phyloP scores from a whole-genome alignment of 2,888 invertebrate genomes.

The Rhaphigaster nebulosa region DNA sequence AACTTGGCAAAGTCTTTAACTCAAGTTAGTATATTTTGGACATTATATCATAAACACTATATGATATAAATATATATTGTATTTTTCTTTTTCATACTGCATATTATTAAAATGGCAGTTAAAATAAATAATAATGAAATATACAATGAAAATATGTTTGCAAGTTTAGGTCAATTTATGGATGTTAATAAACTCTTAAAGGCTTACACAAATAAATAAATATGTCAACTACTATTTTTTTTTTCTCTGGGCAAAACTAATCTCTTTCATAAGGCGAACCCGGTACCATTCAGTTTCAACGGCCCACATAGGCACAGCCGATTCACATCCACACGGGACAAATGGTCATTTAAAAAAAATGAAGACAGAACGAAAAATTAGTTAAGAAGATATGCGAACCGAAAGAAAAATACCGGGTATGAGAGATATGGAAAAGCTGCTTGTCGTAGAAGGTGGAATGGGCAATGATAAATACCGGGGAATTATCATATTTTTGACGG shows the following conservation, averaged over 20 bases:
- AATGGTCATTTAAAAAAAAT: background rate
- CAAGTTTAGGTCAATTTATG: too few species aligned
- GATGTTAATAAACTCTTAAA: background rate
- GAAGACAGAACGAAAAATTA: slow-evolving; percentile 8
- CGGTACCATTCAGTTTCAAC: background rate
- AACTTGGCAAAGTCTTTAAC: too few species aligned
- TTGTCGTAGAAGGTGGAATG: slow-evolving; percentile 11
- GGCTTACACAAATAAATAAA: background rate
- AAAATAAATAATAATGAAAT: too few species aligned
- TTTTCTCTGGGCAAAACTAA: background rate
- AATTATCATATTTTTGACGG: slow-evolving; percentile 56
- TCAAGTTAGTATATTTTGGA: too few species aligned
- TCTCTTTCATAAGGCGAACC: background rate
- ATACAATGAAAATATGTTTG: too few species aligned
- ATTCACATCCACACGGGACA: background rate
- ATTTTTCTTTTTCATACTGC: too few species aligned
- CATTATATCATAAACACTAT: too few species aligned
- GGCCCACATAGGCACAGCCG: background rate
- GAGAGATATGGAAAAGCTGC: slow-evolving; percentile 30
- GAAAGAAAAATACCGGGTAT: slow-evolving; percentile 6
- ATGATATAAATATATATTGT: too few species aligned
- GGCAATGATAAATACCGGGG: slow-evolving; percentile 35
- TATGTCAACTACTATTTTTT: background rate
- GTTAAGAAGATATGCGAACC: background rate
- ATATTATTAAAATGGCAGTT: too few species aligned